Base-by-base conservation (phyloP, 2,888 invertebrate species). In the Nesidiocoris tenuis region DNA sequence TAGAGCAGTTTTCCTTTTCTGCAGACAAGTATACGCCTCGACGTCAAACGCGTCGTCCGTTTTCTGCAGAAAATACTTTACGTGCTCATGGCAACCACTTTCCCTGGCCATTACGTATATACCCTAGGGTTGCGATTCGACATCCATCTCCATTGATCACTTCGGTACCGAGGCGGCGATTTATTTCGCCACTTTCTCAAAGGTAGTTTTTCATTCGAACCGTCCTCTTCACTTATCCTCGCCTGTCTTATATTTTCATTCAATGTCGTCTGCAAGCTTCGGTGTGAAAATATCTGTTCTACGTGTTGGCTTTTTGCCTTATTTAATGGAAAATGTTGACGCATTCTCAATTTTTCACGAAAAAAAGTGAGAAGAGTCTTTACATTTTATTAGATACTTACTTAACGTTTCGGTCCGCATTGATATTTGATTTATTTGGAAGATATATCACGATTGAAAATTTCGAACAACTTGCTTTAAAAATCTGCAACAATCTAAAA, bases 131-230 rank as follows among this genome's bases (percentile, higher is more conserved):
- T 12, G n/a, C 65, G 64, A 39, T 65, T 39, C 39, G 54, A n/a
- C 65, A 65, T 65, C 65, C 7, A 65, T 65, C 65, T 65, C 39
- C 65, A 65, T 65, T 65, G 65, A 65, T 65, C 65, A 65, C 65
- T 65, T 39, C 19, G 39, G 25, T 39, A 18, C 54, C 65, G 12
- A 24, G 18, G 39, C 39, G 17, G 65, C 18, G 9, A 65, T 65
- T 65, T 65, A 24, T 65, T 65, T 65, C 18, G 39, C 39, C 18
- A 39, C 65, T 65, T 39, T 65, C 65, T 24, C 65, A 39, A 5
- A 64, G 65, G 22, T 12, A 12, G 25, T 65, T 65, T 65, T 39
- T 39, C 39, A 39, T 39, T 39, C 39, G 39, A 39, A 7, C 12
- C 39, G 12, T 39, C 39, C 12, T 3, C n/a, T n/a, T n/a, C n/a